Conservation (phyloP, 2,888 invertebrate genomes). For the Drosophila eohydei region DNA sequence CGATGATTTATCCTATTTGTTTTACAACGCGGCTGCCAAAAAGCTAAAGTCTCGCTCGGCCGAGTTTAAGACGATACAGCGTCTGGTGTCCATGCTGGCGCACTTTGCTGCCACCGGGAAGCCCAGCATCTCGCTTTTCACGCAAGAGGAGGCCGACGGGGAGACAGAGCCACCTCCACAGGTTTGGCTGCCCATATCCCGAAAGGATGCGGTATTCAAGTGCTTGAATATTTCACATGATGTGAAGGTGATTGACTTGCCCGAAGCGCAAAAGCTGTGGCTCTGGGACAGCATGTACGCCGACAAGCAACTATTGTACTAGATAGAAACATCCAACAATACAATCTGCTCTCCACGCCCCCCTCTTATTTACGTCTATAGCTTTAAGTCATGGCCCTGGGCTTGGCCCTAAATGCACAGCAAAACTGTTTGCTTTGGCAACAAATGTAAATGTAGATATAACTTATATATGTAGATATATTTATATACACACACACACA, state of each 20-base stretch:
- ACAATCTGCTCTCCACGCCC: not conserved
- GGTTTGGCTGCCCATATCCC: slow-evolving; percentile 76
- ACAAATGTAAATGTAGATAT: slow-evolving; percentile 55
- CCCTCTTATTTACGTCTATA: slow-evolving; percentile 23
- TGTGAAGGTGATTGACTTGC: slow-evolving; percentile 83
- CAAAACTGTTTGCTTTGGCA: slow-evolving; percentile 48
- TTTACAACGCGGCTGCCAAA: slow-evolving; percentile 83
- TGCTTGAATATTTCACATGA: slow-evolving; percentile 84
- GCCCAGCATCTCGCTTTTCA: slow-evolving; percentile 74
- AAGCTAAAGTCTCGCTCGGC: slow-evolving; percentile 78
- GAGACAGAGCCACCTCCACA: slow-evolving; percentile 15
- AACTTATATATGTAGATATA: slow-evolving; percentile 3
- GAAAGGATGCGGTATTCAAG: slow-evolving; percentile 74
- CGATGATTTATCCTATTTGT: slow-evolving; percentile 84
- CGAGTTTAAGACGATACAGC: slow-evolving; percentile 83
- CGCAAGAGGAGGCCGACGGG: slow-evolving; percentile 46
- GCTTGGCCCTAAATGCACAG: slow-evolving; percentile 66
- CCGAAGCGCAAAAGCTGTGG: slow-evolving; percentile 82
- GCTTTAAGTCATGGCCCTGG: slow-evolving; percentile 45
- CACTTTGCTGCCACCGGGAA: slow-evolving; percentile 83
- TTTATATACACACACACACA: not conserved
- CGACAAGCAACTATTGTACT: slow-evolving; percentile 68
- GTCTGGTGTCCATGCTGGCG: slow-evolving; percentile 81
- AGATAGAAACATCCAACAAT: slow-evolving; percentile 1
- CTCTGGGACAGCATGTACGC: slow-evolving; percentile 83